phyloP scores from a whole-genome alignment of 1,140 invertebrate genomes.

The Ips nitidus region DNA sequence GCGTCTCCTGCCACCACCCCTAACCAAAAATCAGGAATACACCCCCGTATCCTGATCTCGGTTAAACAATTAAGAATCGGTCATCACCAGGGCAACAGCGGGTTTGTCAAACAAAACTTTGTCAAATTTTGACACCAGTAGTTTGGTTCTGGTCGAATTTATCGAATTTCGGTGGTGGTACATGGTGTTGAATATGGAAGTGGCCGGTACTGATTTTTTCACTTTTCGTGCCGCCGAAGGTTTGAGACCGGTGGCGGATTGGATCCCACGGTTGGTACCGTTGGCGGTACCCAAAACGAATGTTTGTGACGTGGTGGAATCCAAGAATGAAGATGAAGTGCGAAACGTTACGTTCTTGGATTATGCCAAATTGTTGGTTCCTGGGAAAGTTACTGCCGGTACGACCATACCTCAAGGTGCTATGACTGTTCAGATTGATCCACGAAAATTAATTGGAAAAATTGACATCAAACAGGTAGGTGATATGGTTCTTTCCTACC shows the following conservation, averaged over 20 bases:
- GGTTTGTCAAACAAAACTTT: constrained; percentile 19
- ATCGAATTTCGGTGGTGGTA: not conserved
- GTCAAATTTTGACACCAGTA: constrained; percentile 2
- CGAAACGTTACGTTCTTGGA: not conserved
- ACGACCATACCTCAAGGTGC: constrained; percentile 46
- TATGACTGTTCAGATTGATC: constrained; percentile 43
- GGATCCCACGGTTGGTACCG: not conserved
- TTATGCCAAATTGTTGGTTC: constrained; percentile 39
- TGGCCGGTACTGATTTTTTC: not conserved
- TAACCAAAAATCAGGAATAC: constrained; percentile 11
- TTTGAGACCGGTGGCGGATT: constrained; percentile 3
- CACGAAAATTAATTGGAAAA: constrained; percentile 42
- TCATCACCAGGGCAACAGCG: constrained; percentile 26
- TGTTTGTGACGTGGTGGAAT: not conserved
- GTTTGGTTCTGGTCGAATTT: constrained; percentile 3
- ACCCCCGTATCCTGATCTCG: constrained; percentile 16
- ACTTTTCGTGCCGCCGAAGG: constrained; percentile 3
- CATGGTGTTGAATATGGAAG: constrained; percentile 14
- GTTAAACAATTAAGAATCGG: constrained; percentile 29
- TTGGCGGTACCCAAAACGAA: not conserved
- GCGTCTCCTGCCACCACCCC: constrained; percentile 12
- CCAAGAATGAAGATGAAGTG: too few relatives aligned
- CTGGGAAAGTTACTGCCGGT: constrained; percentile 46
- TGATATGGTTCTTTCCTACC: not conserved
- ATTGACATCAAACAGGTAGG: constrained; percentile 48